Percentiles rank a stretch among this genome's conserved stretches.
These are phyloP conservation scores for Mellilla xanthometata DNA, from an alignment of 2,888 invertebrate genomes.

Conservation along the genomic window DNA sequence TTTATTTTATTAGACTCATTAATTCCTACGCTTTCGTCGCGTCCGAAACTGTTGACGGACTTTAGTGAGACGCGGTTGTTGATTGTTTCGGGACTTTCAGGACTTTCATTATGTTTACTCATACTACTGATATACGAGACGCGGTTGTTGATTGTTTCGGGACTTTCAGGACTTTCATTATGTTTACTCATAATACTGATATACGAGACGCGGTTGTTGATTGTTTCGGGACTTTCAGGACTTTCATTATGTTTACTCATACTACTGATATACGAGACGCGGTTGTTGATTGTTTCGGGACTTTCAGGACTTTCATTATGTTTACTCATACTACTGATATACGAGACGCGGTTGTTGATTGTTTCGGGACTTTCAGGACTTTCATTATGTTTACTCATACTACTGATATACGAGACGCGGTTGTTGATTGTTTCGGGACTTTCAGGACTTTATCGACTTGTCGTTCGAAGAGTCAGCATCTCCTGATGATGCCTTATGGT, in stretches of 20 bases:
- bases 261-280: no score
- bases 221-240: conserved; percentile 13
- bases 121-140: no score
- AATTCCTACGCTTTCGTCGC: conserved; percentile 71
- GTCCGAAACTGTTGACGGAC: conserved; percentile 45
- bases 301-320: not conserved
- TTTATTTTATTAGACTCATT: conserved; percentile 79
- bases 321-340: no score
- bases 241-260: not conserved
- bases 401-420: no score
- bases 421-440: no score
- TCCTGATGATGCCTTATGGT: no score
- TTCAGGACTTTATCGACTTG: no score
- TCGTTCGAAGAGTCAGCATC: no score
- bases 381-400: no score
- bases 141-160: conserved; percentile 18
- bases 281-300: conserved; percentile 17
- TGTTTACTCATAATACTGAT: no score
- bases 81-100: conserved; percentile 15
- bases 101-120: not conserved
- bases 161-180: not conserved
- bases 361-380: no score
- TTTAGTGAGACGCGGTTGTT: conserved; percentile 30
- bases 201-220: conserved; percentile 25
- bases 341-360: no score